Percentiles rank a stretch among this genome's conserved stretches.
These are phyloP conservation scores for Chaetogeoica ovagalla DNA, from an alignment of 2,888 invertebrate genomes.

Conservation along the genomic window DNA sequence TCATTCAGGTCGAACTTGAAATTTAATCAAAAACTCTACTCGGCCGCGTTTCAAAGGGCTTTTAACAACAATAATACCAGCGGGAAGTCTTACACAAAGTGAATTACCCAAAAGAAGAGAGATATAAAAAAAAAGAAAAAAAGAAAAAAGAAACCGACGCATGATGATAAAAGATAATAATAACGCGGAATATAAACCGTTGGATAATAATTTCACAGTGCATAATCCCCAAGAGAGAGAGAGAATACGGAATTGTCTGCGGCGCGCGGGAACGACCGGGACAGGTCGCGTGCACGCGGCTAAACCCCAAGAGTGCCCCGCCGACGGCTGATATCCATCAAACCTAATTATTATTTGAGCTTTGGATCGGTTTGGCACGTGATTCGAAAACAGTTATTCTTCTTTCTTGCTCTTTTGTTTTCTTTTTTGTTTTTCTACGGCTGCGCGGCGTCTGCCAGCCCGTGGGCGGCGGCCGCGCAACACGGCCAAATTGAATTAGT, in stretches of 20 bases:
- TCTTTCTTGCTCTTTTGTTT: constrained; percentile 11
- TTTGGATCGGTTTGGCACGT: constrained; percentile 49
- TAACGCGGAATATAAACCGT: constrained; percentile 43
- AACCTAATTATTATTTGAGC: constrained; percentile 52
- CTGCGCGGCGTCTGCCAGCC: constrained; percentile 14
- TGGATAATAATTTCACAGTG: constrained; percentile 51
- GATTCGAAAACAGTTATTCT: constrained; percentile 52
- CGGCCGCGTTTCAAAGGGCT: background rate
- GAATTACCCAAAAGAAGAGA: constrained; percentile 35
- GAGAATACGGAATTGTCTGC: constrained; percentile 26
- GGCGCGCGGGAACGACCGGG: constrained; percentile 25
- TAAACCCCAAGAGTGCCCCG: constrained; percentile 53
- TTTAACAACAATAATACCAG: constrained; percentile 42
- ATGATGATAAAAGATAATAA: constrained; percentile 45
- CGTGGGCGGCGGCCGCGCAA: background rate
- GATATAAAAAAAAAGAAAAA: constrained; percentile 20
- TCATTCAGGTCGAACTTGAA: constrained; percentile 15
- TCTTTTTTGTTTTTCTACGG: constrained; percentile 16
- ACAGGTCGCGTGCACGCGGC: constrained; percentile 51
- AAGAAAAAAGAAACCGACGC: constrained; percentile 13
- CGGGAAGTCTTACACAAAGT: constrained; percentile 52
- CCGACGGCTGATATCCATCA: constrained; percentile 52
- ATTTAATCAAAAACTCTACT: constrained; percentile 29
- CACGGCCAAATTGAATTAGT: constrained; percentile 40
- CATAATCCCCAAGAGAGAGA: constrained; percentile 38